Conservation (phyloP, 1,140 invertebrate species). For the Papilio glaucus region DNA sequence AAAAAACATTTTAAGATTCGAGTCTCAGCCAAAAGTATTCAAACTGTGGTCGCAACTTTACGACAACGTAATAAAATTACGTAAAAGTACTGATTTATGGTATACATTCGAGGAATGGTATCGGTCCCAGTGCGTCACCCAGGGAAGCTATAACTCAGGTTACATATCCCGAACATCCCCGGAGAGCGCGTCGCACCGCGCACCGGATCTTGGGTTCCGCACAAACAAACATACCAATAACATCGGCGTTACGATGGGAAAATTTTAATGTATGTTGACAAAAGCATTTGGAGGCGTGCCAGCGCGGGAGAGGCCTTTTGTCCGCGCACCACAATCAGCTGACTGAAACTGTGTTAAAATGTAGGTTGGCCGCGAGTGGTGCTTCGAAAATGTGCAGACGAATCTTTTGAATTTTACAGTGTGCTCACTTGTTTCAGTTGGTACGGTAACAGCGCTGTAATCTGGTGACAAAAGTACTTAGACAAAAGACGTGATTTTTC, state of each 20-base stretch:
- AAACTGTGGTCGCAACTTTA: too few relatives aligned
- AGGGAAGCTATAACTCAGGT: conserved; percentile 25
- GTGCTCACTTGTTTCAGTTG: conserved; percentile 26
- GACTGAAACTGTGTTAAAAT: conserved; percentile 44
- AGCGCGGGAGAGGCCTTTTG: conserved; percentile 34
- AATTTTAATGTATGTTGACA: conserved; percentile 51
- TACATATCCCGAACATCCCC: conserved; percentile 25
- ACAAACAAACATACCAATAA: conserved; percentile 46
- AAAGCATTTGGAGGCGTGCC: conserved; percentile 47
- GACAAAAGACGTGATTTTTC: conserved; percentile 14
- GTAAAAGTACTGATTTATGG: neutral
- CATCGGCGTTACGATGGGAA: conserved; percentile 43
- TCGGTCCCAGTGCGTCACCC: neutral
- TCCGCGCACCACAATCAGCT: conserved; percentile 41
- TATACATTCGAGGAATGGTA: neutral
- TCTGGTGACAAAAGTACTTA: neutral
- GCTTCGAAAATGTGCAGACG: conserved; percentile 36
- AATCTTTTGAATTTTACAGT: conserved; percentile 30
- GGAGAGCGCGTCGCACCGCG: neutral
- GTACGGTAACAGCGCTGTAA: conserved; percentile 30
- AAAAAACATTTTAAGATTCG: too few relatives aligned
- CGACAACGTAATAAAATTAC: neutral
- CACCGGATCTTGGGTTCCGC: conserved; percentile 27
- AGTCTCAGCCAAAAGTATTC: too few relatives aligned
- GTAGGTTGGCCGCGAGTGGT: conserved; percentile 23